Evolutionary conservation across 2,113 vertebrate species (phyloP).

Genomic region (Eretmochelys imbricata): DNA sequence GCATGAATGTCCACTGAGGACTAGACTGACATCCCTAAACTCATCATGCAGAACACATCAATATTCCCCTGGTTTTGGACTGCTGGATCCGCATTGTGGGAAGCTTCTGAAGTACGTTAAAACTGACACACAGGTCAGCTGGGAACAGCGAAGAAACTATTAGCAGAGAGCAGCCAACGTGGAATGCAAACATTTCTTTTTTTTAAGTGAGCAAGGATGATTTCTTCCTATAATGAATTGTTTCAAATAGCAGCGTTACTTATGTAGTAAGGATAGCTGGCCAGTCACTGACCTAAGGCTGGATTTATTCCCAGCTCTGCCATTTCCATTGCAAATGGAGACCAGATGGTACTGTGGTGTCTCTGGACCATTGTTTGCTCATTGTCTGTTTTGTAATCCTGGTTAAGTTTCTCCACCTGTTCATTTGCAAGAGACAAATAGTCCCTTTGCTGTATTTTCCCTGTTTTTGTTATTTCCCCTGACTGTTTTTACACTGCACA

Average conservation of each 20-base stretch:
- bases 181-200: neutral
- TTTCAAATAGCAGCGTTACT: neutral
- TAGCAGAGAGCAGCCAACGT: neutral
- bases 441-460: neutral
- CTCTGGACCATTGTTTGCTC: slow-evolving; percentile 33
- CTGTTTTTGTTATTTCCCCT: slow-evolving; percentile 21
- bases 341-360: slow-evolving; percentile 27
- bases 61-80: neutral
- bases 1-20: neutral
- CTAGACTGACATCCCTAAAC: neutral
- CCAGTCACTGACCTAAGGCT: neutral
- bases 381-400: neutral
- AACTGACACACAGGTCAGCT: rapidly evolving
- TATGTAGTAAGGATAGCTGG: neutral
- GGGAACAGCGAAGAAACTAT: neutral
- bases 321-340: neutral
- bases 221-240: neutral
- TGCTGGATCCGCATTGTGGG: neutral
- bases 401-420: slow-evolving; percentile 28
- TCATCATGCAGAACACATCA: neutral
- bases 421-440: slow-evolving; percentile 35
- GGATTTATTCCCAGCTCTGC: neutral
- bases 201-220: neutral
- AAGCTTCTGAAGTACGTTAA: neutral
- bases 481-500: neutral